Base-by-base conservation (phyloP, 1,140 invertebrate genomes). In the Homarus americanus region DNA sequence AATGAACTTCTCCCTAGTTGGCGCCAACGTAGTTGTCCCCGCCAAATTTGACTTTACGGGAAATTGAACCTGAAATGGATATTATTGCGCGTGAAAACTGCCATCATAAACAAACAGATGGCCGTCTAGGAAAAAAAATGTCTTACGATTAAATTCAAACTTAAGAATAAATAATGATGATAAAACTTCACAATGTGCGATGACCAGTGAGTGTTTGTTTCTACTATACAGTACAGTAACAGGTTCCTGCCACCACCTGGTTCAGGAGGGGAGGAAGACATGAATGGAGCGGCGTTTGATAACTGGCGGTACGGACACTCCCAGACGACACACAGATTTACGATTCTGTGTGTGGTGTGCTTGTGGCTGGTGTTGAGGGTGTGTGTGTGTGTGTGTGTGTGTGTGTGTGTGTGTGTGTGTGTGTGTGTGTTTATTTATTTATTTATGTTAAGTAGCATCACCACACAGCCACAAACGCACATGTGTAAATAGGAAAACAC, bases 61-160 rank as follows among this genome's bases (percentile, higher is more conserved):
- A 79, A 87, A 79, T 80, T 79, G 66, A 41, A 36, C 76, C 20
- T 44, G 76, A 36, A 69, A 53, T 79, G 76, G 75, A 44, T 38
- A 87, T 87, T 79, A 87, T 78, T 75, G 32, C 75, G 28, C 5
- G 85, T 24, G 24, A 78, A 49, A 79, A 87, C 41, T 87, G 75
- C 49, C 76, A 66, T 87, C 85, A 78, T 87, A 79, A 58, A 72
- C 75, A 76, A 66, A 78, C 58, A 63, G 85, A 87, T 79, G 85
- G 85, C 66, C 75, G 79, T 41, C 32, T 63, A 53, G 17, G n/a
- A n/a, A n/a, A n/a, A n/a, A n/a, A n/a, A n/a, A n/a, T 58, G 34
- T 63, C 41, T 28, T 24, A 38, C 49, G 58, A 78, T 87, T 78
- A 79, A 44, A 58, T 15, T 15, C 24, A 58, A n/a, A n/a, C n/a